Base-by-base conservation (phyloP, 2,888 invertebrate species). In the Philereme transversata region DNA sequence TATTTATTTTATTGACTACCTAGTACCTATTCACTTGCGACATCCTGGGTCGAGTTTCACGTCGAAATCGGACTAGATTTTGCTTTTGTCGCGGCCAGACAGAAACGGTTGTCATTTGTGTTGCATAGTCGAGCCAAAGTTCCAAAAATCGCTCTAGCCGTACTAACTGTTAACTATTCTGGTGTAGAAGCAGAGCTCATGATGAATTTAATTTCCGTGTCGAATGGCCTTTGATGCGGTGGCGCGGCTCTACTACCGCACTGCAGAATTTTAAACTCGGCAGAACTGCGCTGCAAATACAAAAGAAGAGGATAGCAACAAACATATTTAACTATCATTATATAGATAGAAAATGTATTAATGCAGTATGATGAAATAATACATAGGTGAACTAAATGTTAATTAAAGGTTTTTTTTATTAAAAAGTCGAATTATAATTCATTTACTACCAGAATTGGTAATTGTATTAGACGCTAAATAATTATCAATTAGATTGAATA, bases 181-280 rank as follows among this genome's bases (percentile, higher is more conserved):
- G 55, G 58, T 46, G 63, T 56, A 67, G 9, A 6, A 22, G 34
- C 22, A 44, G 49, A 44, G 47, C 47, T 73, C 71, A 76, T 70
- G 73, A 74, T 75, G 70, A 75, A 75, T 76, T 75, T 76, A 74
- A 82, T 78, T 71, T 76, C 77, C 83, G 78, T 75, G 63, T 67
- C 81, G 73, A 83, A 84, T 77, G 69, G 59, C 63, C 71, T 79
- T 76, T 72, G 73, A 75, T 73, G 74, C 72, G 70, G 64, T 60
- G 51, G 34, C 50, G 11, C 51, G 45, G 36, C 47, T 45, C 54
- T 54, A 59, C 67, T 68, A 67, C 71, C 69, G 68, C 64, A 69
- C 68, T 57, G 51, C 49, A 36, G 35, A 41, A n/a, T 4, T 38
- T 35, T 38, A 49, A 11, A 1, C 40, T 40, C 7, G 7, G 4